Percentiles rank a stretch among this genome's conserved stretches.
phyloP scores from a whole-genome alignment of 2,113 vertebrate species.

The Sclerurus mexicanus region DNA sequence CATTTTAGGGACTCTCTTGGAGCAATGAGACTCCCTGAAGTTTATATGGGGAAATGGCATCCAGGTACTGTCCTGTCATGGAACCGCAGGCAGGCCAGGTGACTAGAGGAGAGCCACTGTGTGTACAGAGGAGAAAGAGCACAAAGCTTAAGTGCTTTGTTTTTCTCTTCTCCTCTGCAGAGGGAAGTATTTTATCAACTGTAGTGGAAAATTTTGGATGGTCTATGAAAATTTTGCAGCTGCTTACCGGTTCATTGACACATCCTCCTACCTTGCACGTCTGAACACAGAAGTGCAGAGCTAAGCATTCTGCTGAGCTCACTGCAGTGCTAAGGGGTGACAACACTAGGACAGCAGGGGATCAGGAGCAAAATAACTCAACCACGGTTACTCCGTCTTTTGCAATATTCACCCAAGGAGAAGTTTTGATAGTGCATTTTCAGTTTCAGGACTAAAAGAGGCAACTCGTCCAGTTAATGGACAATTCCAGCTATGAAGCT shows the following conservation, averaged over 20 bases:
- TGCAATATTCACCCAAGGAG: background rate
- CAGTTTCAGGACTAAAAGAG: background rate
- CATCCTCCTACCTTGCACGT: background rate
- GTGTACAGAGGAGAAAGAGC: background rate
- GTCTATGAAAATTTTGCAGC: background rate
- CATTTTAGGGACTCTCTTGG: fast-evolving
- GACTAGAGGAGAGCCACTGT: background rate
- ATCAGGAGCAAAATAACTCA: background rate
- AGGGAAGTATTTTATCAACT: background rate
- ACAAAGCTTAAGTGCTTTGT: background rate
- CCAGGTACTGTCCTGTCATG: background rate
- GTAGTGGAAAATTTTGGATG: background rate
- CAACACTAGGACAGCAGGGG: background rate
- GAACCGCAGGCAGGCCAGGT: background rate
- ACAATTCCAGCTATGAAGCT: background rate
- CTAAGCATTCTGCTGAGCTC: background rate
- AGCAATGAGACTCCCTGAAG: background rate
- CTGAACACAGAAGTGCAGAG: background rate
- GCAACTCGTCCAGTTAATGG: background rate
- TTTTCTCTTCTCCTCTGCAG: background rate
- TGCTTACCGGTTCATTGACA: background rate
- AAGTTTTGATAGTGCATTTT: background rate
- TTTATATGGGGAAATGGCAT: background rate
- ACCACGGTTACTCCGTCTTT: background rate
- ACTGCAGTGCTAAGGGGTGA: background rate